Base-by-base conservation (phyloP, 2,888 invertebrate species). In the Dryobotodes eremita region DNA sequence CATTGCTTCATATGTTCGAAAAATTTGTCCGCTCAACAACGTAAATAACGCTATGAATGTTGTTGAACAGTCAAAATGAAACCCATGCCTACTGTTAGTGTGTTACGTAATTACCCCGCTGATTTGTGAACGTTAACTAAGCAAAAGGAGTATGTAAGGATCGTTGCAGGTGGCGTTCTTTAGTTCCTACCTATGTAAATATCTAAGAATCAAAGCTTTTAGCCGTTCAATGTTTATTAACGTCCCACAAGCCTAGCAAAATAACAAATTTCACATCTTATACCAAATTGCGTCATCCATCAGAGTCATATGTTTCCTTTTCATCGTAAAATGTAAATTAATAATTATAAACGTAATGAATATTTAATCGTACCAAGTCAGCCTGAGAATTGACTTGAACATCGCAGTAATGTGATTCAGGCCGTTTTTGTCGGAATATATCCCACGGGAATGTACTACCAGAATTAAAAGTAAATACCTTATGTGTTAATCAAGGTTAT, bases 301-400 rank as follows among this genome's bases (percentile, higher is more conserved):
- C 57, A 53, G 2, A 31, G 15, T 31, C 31, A 70, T 59, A 84
- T 61, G 36, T 70, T 71, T 77, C 2, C 50, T 26, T 65, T 57
- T 61, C 31, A 62, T 72, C 31, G 13, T 11, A 48, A 85, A 85
- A 84, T 81, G 61, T 46, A 70, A 72, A 77, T 82, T 42, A 72
- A 77, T 42, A 42, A 42, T 42, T 64, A 66, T 75, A 59, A 23
- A 46, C 23, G n/a, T 71, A 62, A 77, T 82, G 71, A 84, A 83
- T 84, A 80, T 84, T 71, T 71, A 74, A 84, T 79, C 57, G 42
- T 26, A 71, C 42, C 15, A 53, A 71, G 59, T 71, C 17, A 23
- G 23, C 46, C 74, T 68, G 53, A 68, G 73, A 75, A 80, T 69
- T 77, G 50, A 62, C 50, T 46, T 36, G 53, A 77, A 66, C 42